Evolutionary conservation across 2,888 invertebrate genomes (phyloP).

Genomic region (Drosophila quasianomalipes): DNA sequence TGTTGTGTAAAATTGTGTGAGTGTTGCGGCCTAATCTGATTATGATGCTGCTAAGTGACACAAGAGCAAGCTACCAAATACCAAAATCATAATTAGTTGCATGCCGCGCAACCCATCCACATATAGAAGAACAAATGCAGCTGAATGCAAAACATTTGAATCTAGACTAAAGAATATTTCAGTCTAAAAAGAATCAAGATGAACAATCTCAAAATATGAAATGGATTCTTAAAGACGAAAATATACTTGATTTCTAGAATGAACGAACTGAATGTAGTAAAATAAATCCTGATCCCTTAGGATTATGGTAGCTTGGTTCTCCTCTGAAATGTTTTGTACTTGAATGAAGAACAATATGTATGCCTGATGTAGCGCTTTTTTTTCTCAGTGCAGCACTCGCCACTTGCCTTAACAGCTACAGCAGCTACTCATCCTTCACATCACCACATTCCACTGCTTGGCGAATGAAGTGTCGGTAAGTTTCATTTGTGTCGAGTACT

Average conservation of each 20-base stretch:
- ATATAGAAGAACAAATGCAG: neutral
- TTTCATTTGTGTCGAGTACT: constrained; percentile 1
- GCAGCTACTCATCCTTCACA: neutral
- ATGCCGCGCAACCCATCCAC: constrained; percentile 45
- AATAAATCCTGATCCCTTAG: neutral
- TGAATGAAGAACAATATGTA: neutral
- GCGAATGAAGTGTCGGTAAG: constrained; percentile 1
- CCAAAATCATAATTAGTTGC: constrained; percentile 73
- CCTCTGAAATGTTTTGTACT: neutral
- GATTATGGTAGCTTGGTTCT: neutral
- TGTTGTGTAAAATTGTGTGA: constrained; percentile 7
- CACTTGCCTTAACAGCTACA: constrained; percentile 1
- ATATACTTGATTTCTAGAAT: neutral
- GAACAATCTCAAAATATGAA: neutral
- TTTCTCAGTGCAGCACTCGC: neutral
- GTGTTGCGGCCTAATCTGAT: constrained; percentile 69
- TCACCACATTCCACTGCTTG: neutral
- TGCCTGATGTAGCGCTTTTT: neutral
- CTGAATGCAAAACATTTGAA: neutral
- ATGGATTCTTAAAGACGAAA: neutral
- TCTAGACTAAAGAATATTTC: neutral
- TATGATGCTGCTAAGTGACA: constrained; percentile 75
- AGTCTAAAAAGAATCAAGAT: neutral
- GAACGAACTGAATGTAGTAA: neutral
- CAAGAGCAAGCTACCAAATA: constrained; percentile 74